Evolutionary conservation across 1,140 invertebrate genomes (phyloP).

Genomic region (Euwallacea fornicatus): DNA sequence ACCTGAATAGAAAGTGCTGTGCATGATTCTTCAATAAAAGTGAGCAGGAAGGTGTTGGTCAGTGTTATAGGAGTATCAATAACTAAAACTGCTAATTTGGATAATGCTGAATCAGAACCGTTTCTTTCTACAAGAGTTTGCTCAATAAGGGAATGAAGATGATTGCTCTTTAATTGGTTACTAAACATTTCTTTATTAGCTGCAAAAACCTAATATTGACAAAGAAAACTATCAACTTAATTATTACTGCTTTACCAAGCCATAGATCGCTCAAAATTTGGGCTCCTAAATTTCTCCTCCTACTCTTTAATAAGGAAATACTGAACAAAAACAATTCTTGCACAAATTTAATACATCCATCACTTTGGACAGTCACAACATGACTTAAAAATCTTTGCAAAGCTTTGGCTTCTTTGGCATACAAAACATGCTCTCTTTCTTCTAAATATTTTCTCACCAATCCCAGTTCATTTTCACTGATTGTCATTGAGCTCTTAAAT

Average conservation of each 20-base stretch:
- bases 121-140: neutral
- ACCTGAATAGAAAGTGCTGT: constrained; percentile 8
- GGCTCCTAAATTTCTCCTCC: neutral
- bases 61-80: neutral
- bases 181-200: neutral
- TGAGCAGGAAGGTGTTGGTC: neutral
- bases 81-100: neutral
- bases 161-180: neutral
- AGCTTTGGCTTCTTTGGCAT: neutral
- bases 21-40: constrained; percentile 1
- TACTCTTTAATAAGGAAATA: neutral
- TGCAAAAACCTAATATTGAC: neutral
- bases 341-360: constrained; percentile 2
- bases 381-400: neutral
- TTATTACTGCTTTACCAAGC: neutral
- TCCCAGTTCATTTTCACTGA: neutral
- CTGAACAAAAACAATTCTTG: neutral
- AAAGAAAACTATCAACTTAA: too few relatives aligned
- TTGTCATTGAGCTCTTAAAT: constrained; percentile 7
- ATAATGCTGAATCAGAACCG: neutral
- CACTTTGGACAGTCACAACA: too few relatives aligned
- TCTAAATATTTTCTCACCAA: neutral
- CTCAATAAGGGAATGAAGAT: neutral
- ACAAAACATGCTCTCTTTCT: neutral
- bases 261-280: constrained; percentile 3